Evolutionary conservation across 2,888 invertebrate species (phyloP).

Genomic region (Eudasyphora cyanicolor): DNA sequence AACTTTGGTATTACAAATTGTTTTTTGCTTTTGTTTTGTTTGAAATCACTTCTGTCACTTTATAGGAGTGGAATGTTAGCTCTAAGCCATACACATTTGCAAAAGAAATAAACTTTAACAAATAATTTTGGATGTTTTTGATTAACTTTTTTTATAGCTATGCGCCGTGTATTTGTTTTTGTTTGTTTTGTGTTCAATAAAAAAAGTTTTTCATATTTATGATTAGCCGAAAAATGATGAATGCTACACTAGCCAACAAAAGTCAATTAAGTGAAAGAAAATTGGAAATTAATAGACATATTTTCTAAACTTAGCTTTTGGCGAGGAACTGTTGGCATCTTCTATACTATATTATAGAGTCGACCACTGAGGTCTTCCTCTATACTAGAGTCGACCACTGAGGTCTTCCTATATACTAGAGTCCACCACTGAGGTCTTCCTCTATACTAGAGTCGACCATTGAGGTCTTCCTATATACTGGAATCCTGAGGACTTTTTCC

Average conservation of each 20-base stretch:
- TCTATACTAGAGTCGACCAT: no score
- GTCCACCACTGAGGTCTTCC: no score
- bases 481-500: no score
- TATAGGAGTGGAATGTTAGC: background rate
- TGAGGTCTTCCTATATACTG: no score
- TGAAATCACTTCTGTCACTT: background rate
- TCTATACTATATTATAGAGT: no score
- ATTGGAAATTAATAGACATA: background rate
- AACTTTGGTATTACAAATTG: background rate
- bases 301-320: no score
- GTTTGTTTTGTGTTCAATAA: background rate
- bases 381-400: no score
- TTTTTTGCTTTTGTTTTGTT: background rate
- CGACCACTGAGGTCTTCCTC: no score
- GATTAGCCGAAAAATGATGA: slow-evolving; percentile 34
- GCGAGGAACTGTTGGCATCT: no score
- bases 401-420: no score
- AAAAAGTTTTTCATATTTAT: slow-evolving; percentile 19
- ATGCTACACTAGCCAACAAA: background rate
- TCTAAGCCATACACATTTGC: background rate
- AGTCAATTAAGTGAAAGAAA: no score
- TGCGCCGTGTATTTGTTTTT: no score
- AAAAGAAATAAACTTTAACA: background rate
- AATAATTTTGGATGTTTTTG: slow-evolving; percentile 19
- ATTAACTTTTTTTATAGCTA: background rate